A percentile compares a stretch with the other conserved stretches of the same genome.
phyloP scores from a whole-genome alignment of 2,797 vertebrate genomes.

The Xiphorhynchus erythropygius region DNA sequence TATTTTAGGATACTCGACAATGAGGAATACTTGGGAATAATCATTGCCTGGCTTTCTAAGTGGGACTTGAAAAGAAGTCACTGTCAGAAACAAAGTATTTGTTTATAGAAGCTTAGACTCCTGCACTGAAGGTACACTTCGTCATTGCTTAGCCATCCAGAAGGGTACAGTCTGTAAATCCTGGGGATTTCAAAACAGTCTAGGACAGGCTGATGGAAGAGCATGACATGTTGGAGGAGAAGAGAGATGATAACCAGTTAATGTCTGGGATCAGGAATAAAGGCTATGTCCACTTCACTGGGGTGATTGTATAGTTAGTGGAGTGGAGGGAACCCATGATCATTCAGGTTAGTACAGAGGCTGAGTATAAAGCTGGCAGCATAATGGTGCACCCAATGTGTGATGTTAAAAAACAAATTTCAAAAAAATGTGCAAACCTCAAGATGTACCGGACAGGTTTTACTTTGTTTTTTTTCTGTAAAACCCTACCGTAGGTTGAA shows the following conservation, averaged over 20 bases:
- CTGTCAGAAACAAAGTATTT: not conserved
- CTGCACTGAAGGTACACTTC: not conserved
- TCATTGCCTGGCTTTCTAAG: not conserved
- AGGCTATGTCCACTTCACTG: accelerated
- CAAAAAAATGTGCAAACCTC: accelerated
- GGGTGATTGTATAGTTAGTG: not conserved
- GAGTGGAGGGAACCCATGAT: not conserved
- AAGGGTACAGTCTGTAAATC: not conserved
- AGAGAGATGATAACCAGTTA: not conserved
- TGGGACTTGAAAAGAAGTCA: not conserved
- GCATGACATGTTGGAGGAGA: not conserved
- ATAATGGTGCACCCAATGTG: not conserved
- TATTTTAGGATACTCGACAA: not conserved
- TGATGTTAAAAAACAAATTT: not conserved
- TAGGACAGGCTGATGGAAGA: not conserved
- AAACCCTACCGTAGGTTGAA: not conserved
- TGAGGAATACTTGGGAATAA: not conserved
- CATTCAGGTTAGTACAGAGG: not conserved
- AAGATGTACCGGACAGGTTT: not conserved
- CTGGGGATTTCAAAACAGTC: not conserved
- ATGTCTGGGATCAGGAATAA: not conserved
- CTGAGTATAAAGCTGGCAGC: accelerated
- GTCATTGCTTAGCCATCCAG: not conserved
- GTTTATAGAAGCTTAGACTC: not conserved
- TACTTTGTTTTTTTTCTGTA: not conserved